These are phyloP conservation scores for Mionectes olivaceus DNA, from an alignment of 2,797 vertebrate species.

Conservation along the genomic window DNA sequence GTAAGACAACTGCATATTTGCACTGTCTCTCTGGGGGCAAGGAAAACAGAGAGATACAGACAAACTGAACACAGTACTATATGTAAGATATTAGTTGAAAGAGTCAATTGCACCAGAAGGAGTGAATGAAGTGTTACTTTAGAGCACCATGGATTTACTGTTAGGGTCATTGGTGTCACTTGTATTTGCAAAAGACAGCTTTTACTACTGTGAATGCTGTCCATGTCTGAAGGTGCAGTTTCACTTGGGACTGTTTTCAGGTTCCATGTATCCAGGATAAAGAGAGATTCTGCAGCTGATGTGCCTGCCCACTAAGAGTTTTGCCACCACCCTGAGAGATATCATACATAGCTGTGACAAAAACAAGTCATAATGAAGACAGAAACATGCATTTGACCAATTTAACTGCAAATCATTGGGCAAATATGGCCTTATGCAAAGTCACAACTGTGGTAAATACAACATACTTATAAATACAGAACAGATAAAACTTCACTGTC, in stretches of 20 bases:
- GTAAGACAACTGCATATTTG: background rate
- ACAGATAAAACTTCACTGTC: background rate
- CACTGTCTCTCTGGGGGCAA: background rate
- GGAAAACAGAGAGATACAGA: background rate
- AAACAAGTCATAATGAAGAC: background rate
- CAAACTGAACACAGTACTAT: background rate
- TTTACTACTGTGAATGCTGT: background rate
- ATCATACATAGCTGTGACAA: rapidly evolving
- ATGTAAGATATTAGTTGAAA: background rate
- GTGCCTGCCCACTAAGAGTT: background rate
- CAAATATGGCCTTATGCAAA: background rate
- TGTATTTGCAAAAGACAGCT: background rate
- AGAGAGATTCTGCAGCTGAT: background rate
- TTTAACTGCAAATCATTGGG: background rate
- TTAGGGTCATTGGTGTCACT: background rate
- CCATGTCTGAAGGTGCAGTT: background rate
- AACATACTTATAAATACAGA: background rate
- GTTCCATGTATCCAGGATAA: background rate
- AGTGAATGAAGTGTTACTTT: background rate
- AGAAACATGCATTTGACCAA: background rate
- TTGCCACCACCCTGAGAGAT: background rate
- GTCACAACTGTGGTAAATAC: background rate
- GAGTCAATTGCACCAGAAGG: background rate
- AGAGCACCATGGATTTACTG: background rate
- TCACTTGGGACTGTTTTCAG: background rate